Evolutionary conservation across 2,797 vertebrate species (phyloP).

Genomic region (Microtus californicus): DNA sequence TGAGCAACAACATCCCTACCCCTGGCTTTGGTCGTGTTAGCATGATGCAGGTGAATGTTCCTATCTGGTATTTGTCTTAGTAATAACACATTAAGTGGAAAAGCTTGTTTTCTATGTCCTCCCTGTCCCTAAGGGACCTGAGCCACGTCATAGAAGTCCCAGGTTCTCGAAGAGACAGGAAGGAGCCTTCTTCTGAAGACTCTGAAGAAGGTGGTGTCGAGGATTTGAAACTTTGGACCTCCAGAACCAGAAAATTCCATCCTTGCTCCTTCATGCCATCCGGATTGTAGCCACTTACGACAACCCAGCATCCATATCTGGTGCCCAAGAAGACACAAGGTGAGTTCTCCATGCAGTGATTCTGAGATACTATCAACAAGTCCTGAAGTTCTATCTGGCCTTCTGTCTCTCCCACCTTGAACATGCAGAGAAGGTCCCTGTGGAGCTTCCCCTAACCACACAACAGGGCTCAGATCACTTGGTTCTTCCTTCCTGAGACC

Average conservation of each 20-base stretch:
- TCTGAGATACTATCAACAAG: background rate
- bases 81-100: too few species aligned
- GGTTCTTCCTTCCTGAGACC: background rate
- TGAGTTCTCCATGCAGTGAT: background rate
- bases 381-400: too few species aligned
- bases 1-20: too few species aligned
- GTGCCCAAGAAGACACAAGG: background rate
- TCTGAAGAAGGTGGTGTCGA: background rate
- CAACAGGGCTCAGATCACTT: background rate
- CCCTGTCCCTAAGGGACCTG: background rate
- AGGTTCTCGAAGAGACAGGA: background rate
- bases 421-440: background rate
- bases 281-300: background rate
- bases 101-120: too few species aligned
- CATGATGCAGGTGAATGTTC: too few species aligned
- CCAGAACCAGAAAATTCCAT: background rate
- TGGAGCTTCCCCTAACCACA: too few species aligned
- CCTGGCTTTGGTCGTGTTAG: too few species aligned
- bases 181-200: background rate
- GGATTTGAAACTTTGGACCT: background rate
- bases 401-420: background rate
- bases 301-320: background rate
- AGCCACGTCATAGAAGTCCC: accelerated
- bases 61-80: too few species aligned
- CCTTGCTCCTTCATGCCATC: background rate